phyloP scores from a whole-genome alignment of 1,140 invertebrate genomes.

The Anthonomus grandis region DNA sequence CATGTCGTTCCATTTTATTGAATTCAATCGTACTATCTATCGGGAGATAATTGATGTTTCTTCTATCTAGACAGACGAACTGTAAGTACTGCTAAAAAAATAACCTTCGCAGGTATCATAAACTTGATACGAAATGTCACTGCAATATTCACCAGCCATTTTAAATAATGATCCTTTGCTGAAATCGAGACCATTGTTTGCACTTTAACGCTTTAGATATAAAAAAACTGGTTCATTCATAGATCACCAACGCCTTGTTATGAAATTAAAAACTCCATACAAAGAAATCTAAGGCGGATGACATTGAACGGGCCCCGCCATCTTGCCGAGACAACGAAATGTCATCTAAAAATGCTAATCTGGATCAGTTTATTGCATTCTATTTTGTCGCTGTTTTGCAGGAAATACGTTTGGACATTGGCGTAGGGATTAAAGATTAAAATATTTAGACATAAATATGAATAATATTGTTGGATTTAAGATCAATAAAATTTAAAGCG shows the following conservation, averaged over 20 bases:
- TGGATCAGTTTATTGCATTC: slow-evolving; percentile 22
- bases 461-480: too few relatives aligned
- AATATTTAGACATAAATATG: background rate
- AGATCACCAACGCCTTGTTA: slow-evolving; percentile 25
- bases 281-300: slow-evolving; percentile 26
- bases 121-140: too few relatives aligned
- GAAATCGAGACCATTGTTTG: slow-evolving; percentile 27
- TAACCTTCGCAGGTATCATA: too few relatives aligned
- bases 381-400: too few relatives aligned
- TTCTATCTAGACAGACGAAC: too few relatives aligned
- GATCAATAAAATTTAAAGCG: background rate
- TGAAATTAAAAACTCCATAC: slow-evolving; percentile 19
- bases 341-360: slow-evolving; percentile 32
- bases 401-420: slow-evolving; percentile 8
- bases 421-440: background rate
- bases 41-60: too few relatives aligned
- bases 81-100: too few relatives aligned
- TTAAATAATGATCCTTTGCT: too few relatives aligned
- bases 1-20: too few relatives aligned
- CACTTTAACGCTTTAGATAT: slow-evolving; percentile 9
- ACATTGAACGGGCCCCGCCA: slow-evolving; percentile 27
- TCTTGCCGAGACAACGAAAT: slow-evolving; percentile 15
- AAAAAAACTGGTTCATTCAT: slow-evolving; percentile 25
- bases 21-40: too few relatives aligned
- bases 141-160: too few relatives aligned